Percentiles rank a stretch among this genome's conserved stretches.
Conservation (phyloP, 2,797 vertebrate genomes). For the Typhlichthys eigenmanni region DNA sequence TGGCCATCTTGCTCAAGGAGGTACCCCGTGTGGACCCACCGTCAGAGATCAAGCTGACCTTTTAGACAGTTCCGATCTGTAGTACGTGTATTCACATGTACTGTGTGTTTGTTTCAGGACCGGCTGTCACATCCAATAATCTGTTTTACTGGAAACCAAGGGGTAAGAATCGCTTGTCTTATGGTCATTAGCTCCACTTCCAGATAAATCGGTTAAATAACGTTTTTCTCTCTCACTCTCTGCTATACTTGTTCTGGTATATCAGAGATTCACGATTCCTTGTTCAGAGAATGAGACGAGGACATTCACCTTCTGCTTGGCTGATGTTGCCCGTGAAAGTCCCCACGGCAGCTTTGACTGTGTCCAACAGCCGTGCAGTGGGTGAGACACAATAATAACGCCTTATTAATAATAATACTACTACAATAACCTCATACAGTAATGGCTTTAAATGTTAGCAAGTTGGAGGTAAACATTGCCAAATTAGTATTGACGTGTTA, state of each 20-base stretch:
- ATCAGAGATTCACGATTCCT: slow-evolving; percentile 85
- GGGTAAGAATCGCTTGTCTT: slow-evolving; percentile 54
- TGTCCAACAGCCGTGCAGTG: slow-evolving; percentile 81
- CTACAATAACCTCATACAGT: not conserved
- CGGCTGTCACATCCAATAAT: slow-evolving; percentile 51
- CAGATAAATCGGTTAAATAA: not conserved
- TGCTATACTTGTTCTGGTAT: not conserved
- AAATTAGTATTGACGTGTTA: not conserved
- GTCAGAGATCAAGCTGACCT: too few relatives aligned
- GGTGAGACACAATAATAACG: slow-evolving; percentile 67
- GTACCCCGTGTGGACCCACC: too few relatives aligned
- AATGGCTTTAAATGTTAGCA: too few relatives aligned
- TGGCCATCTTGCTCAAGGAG: too few relatives aligned
- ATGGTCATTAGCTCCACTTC: not conserved
- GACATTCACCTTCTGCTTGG: slow-evolving; percentile 86
- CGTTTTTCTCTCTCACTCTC: not conserved
- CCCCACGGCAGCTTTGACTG: slow-evolving; percentile 92
- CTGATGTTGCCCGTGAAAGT: slow-evolving; percentile 84
- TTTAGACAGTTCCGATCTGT: too few relatives aligned
- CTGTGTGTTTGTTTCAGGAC: slow-evolving; percentile 41
- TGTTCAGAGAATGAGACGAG: slow-evolving; percentile 74
- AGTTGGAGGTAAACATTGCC: not conserved
- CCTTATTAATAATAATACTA: too few relatives aligned
- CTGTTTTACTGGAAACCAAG: slow-evolving; percentile 70
- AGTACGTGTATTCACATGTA: too few relatives aligned